Percentiles rank a stretch among this genome's conserved stretches.
phyloP scores from a whole-genome alignment of 2,113 vertebrate genomes.

The Clarias gariepinus region DNA sequence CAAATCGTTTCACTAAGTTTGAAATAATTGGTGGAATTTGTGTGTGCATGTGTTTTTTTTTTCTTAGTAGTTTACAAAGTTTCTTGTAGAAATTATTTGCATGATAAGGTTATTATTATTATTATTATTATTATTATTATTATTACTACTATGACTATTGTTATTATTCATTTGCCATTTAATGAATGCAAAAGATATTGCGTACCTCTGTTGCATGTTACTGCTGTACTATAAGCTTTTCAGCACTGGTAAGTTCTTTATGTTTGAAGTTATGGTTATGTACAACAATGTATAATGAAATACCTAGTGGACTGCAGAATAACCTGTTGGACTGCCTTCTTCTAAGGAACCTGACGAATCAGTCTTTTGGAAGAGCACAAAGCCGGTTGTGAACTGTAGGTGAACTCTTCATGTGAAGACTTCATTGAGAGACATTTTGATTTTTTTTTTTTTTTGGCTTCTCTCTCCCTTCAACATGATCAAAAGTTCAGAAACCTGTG shows the following conservation, averaged over 20 bases:
- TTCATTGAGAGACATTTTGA: constrained; percentile 72
- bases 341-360: constrained; percentile 8
- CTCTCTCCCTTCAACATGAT: constrained; percentile 72
- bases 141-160: too few relatives aligned
- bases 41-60: not conserved
- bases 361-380: constrained; percentile 41
- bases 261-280: not conserved
- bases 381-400: constrained; percentile 73
- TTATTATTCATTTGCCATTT: not conserved
- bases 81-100: not conserved
- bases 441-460: constrained; percentile 60
- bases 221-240: not conserved
- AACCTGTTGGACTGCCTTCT: constrained; percentile 8
- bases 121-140: too few relatives aligned
- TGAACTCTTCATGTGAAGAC: constrained; percentile 77
- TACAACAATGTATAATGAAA: not conserved
- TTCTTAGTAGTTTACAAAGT: not conserved
- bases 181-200: not conserved
- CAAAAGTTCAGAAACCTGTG: constrained; percentile 75
- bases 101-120: not conserved
- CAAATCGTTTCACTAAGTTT: not conserved
- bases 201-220: not conserved
- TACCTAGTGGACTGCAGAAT: not conserved
- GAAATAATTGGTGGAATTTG: not conserved
- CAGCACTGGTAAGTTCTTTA: not conserved